phyloP scores from a whole-genome alignment of 2,888 invertebrate species.

The Troides oblongomaculatus region DNA sequence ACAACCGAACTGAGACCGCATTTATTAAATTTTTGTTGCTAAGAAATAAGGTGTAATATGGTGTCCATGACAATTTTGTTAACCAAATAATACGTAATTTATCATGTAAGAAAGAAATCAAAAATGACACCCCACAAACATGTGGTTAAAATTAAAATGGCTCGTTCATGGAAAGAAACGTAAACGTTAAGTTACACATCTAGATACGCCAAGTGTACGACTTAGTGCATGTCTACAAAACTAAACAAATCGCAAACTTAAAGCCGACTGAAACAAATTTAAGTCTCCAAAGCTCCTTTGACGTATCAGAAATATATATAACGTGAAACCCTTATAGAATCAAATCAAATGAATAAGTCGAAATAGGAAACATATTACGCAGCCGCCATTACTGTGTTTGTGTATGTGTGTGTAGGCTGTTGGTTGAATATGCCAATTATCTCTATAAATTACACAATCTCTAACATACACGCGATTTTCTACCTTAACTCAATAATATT shows the following conservation, averaged over 20 bases:
- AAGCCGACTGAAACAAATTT: background rate
- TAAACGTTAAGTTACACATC: no score
- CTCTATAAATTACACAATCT: background rate
- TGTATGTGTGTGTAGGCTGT: no score
- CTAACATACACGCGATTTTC: conserved; percentile 5
- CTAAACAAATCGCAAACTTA: background rate
- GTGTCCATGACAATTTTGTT: no score
- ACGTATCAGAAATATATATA: background rate
- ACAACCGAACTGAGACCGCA: no score
- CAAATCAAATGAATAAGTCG: background rate
- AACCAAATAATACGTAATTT: no score
- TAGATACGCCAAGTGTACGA: background rate
- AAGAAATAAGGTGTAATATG: no score
- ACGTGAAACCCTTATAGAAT: background rate
- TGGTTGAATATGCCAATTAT: conserved; percentile 2
- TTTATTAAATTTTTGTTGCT: no score
- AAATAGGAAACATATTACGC: background rate
- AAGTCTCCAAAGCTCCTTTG: background rate
- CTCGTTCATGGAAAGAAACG: no score
- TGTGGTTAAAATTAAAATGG: no score
- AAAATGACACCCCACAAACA: no score
- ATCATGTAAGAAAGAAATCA: no score
- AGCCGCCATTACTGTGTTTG: background rate
- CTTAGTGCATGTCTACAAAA: background rate
- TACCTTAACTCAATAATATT: background rate